Base-by-base conservation (phyloP, 2,888 invertebrate genomes). In the Agrotis ipsilon region DNA sequence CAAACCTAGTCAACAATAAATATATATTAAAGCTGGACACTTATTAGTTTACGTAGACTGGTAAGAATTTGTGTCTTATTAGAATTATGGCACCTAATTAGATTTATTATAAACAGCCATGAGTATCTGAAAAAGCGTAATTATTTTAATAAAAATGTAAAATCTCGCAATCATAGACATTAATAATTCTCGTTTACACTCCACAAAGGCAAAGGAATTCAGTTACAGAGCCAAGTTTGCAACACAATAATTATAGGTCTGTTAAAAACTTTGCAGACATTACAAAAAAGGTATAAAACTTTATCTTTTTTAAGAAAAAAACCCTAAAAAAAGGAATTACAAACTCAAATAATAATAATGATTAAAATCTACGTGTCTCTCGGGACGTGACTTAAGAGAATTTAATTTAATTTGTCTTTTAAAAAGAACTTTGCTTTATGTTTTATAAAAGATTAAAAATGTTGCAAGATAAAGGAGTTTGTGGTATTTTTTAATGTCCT, bases 341-440 rank as follows among this genome's bases (percentile, higher is more conserved):
- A 16, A 59, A 45, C 62, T 72, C 66, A 75, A 82, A 81, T 77
- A 75, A 75, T 75, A 72, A 68, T 78, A 74, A 83, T 72, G 86
- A 86, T 86, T 82, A 84, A 75, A 73, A 85, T 85, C 86, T 73
- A 82, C 73, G 84, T 85, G 86, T 82, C 80, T 72, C 67, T 27
- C 39, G 67, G 57, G 82, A 85, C 85, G 85, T 85, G 85, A 85
- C 86, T 83, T 73, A 62, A 76, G 72, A 57, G 52, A 78, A 85
- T 84, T 80, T 71, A 82, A 84, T 85, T 85, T 82, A 84, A 84
- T 84, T 84, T 82, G 81, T 71, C 83, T 78, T 85, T 75, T 72
- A 68, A 73, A 78, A 78, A 78, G 61, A 80, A 83, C 79, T 85
- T 81, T 71, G 64, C 64, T 57, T 78, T 82, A 73, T 52, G 68